These are phyloP conservation scores for Chunga burmeisteri DNA, from an alignment of 2,113 vertebrate genomes.

Conservation along the genomic window DNA sequence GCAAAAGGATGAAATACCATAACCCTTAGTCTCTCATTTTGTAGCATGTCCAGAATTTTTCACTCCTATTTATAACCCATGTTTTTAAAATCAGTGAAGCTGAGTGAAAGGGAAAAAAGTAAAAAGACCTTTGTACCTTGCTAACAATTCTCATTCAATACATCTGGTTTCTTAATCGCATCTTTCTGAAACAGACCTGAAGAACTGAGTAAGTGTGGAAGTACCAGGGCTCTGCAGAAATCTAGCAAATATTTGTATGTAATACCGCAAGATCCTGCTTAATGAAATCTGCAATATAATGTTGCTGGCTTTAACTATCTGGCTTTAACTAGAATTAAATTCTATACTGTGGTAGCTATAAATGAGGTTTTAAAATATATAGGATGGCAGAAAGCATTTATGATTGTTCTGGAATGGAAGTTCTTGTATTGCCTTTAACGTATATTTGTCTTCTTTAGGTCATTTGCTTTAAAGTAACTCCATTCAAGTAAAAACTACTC, in stretches of 20 bases:
- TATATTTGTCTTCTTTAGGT: not conserved
- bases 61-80: not conserved
- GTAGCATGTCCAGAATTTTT: not conserved
- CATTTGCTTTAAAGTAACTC: not conserved
- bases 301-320: not conserved
- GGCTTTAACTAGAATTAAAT: not conserved
- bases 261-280: not conserved
- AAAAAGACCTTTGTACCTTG: not conserved
- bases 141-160: not conserved
- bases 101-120: not conserved
- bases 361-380: not conserved
- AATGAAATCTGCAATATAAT: not conserved
- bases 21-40: not conserved
- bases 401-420: not conserved
- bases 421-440: not conserved
- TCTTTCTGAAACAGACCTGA: not conserved
- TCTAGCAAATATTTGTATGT: not conserved
- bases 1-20: not conserved
- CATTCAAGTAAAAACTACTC: not conserved
- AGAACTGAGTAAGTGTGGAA: not conserved
- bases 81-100: not conserved
- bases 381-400: not conserved
- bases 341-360: not conserved
- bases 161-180: not conserved
- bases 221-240: not conserved